These are phyloP conservation scores for Lutjanus argentimaculatus DNA, from an alignment of 2,797 vertebrate species.

Conservation along the genomic window DNA sequence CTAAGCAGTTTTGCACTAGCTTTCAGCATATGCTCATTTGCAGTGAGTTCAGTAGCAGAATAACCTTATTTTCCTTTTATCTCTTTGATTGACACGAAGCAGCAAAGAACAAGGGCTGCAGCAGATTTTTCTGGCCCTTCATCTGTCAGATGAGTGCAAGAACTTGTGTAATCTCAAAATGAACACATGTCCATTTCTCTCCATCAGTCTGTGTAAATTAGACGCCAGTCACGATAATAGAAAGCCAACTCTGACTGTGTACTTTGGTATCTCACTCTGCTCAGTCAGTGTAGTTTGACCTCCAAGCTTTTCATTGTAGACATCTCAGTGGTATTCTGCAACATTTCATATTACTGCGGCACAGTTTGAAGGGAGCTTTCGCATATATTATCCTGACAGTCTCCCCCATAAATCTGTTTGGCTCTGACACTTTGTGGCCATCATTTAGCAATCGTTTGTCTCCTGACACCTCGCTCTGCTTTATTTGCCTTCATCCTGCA, in stretches of 20 bases:
- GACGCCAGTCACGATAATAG: slow-evolving; percentile 48
- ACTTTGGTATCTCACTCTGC: slow-evolving; percentile 17
- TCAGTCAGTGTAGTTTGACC: slow-evolving; percentile 44
- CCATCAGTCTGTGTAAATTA: slow-evolving; percentile 35
- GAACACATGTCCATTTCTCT: slow-evolving; percentile 50
- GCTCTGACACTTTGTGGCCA: slow-evolving; percentile 32
- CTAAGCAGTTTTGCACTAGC: background rate
- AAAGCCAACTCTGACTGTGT: slow-evolving; percentile 25
- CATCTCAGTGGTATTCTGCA: slow-evolving; percentile 17
- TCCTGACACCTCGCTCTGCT: slow-evolving; percentile 43
- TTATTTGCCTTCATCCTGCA: slow-evolving; percentile 30
- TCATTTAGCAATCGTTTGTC: slow-evolving; percentile 45
- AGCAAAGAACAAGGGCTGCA: slow-evolving; percentile 50
- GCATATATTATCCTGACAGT: slow-evolving; percentile 36
- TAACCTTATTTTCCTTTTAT: slow-evolving; percentile 47
- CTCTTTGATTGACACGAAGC: slow-evolving; percentile 56
- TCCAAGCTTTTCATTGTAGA: slow-evolving; percentile 27
- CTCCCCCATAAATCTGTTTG: slow-evolving; percentile 35
- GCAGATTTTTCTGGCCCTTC: slow-evolving; percentile 37
- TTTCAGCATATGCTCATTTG: background rate
- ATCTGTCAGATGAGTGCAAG: slow-evolving; percentile 41
- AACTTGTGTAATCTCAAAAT: slow-evolving; percentile 63
- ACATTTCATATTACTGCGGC: slow-evolving; percentile 23
- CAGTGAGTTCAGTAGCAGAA: slow-evolving; percentile 30
- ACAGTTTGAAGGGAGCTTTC: slow-evolving; percentile 35